Evolutionary conservation across 1,140 invertebrate species (phyloP), one percentile per base, ranked within the genome.

Genomic region (Capitella teleta): DNA sequence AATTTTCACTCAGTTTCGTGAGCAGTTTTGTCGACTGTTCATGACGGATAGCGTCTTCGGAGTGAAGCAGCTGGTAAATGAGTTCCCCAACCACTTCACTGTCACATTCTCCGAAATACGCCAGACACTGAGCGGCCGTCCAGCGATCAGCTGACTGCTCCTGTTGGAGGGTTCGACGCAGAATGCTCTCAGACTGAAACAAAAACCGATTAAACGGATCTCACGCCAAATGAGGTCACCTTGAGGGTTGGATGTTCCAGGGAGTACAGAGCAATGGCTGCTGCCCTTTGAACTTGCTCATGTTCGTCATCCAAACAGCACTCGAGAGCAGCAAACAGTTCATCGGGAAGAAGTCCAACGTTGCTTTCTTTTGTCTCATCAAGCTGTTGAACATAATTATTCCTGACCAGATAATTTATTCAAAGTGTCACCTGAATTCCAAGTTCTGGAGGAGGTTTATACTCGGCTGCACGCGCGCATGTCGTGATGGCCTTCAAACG

Each of bases 111-210:
- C 67, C 67, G 54, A 51, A 67, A 47, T 67, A 60, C 19, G 64
- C 66, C 38, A 71, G 60, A 57, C 67, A 71, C 56, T 70, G 68
- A 6, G 62, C 66, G 8, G 66, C 66, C 5, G 66, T 61, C 68
- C 68, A 71, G 23, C 68, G 59, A 41, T 70, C 66, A 28, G 62
- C 51, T 1, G 53, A 21, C 21, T 49, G 57, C 19, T 63, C 56
- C 37, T 58, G 53, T 8, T 47, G 36, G 32, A 70, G 42, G 5
- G 61, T 55, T 23, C 43, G 23, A 16, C 60, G 53, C 28, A 70
- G 32, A 14, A 62, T 54, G 3, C 48, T 44, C 43, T 64, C 52
- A n/a, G 64, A 63, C 62, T 68, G 47, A 1, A 44, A 16, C 32
- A 1, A 4, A 44, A 6, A 44, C 5, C 36, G 14, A 38, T 16